Percentiles rank a stretch among this genome's conserved stretches.
Conservation (phyloP, 2,797 vertebrate species). For the Gymnodraco acuticeps region DNA sequence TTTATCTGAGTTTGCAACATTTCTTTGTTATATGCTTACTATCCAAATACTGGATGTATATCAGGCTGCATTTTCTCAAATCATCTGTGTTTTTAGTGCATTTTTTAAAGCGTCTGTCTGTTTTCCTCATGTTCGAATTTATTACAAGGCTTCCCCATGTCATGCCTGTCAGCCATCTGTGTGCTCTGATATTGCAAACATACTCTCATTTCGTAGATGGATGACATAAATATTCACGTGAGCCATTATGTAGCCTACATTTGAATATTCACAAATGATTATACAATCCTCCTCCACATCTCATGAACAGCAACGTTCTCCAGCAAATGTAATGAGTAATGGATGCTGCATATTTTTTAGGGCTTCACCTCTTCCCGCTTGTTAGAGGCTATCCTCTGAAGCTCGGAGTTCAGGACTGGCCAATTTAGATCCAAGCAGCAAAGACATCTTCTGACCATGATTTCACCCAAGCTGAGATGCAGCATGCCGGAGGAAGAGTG, state of each 20-base stretch:
- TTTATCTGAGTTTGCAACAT: conserved; percentile 27
- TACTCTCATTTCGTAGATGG: conserved; percentile 29
- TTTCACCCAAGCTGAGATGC: conserved; percentile 55
- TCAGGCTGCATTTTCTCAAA: conserved; percentile 14
- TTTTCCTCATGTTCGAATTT: conserved; percentile 42
- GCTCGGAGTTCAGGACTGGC: conserved; percentile 59
- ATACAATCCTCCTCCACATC: conserved; percentile 40
- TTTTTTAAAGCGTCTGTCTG: conserved; percentile 17
- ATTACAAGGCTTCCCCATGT: conserved; percentile 39
- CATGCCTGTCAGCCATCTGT: conserved; percentile 56
- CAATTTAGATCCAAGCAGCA: conserved; percentile 72
- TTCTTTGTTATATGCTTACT: conserved; percentile 25
- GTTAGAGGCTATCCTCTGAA: conserved; percentile 54
- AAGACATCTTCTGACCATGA: conserved; percentile 58
- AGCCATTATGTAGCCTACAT: conserved; percentile 52
- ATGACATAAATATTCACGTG: conserved; percentile 61
- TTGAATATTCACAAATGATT: conserved; percentile 62
- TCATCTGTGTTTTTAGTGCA: conserved; percentile 16
- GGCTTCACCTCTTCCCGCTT: conserved; percentile 51
- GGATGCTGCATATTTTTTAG: conserved; percentile 30
- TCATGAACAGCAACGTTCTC: conserved; percentile 17
- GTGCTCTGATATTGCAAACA: conserved; percentile 38
- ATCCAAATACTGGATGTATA: neutral
- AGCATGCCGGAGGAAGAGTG: conserved; percentile 50
- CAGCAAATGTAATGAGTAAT: conserved; percentile 55